Conservation (phyloP, 2,888 invertebrate species). For the Cepaea hortensis region DNA sequence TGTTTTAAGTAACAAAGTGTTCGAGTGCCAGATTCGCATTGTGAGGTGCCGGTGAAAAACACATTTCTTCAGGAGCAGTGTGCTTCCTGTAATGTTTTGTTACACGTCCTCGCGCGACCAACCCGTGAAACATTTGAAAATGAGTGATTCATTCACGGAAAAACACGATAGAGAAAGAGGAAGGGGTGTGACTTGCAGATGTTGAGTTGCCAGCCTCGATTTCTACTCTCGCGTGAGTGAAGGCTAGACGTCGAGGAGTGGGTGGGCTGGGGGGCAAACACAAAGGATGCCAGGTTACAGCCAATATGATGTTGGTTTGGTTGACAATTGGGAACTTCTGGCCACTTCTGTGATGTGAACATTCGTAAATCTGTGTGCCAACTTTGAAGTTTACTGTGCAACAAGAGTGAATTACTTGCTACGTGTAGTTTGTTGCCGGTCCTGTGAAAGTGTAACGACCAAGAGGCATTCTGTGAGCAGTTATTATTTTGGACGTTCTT, state of each 20-base stretch:
- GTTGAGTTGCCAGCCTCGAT: constrained; percentile 10
- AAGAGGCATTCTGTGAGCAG: not conserved
- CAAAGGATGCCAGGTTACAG: not conserved
- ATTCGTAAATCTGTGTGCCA: too few relatives aligned
- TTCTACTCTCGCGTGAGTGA: constrained; percentile 25
- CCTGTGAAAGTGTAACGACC: too few relatives aligned
- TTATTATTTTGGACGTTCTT: not conserved
- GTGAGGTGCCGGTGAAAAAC: too few relatives aligned
- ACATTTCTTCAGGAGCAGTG: too few relatives aligned
- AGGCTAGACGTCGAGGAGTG: not conserved
- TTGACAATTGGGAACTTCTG: constrained; percentile 17
- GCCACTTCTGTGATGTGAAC: not conserved
- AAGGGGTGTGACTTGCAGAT: not conserved
- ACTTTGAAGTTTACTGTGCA: too few relatives aligned
- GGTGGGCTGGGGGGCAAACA: not conserved
- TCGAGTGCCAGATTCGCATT: too few relatives aligned
- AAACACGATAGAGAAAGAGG: not conserved
- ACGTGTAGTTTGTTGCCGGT: too few relatives aligned
- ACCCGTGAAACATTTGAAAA: not conserved
- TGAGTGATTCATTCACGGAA: constrained; percentile 16
- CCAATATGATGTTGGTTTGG: constrained; percentile 4
- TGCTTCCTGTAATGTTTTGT: not conserved
- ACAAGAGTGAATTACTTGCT: too few relatives aligned
- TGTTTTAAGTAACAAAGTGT: too few relatives aligned
- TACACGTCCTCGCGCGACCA: not conserved